Evolutionary conservation across 2,888 invertebrate genomes (phyloP), one percentile per base, ranked within the genome.

Genomic region (Drosophila paucipuncta): DNA sequence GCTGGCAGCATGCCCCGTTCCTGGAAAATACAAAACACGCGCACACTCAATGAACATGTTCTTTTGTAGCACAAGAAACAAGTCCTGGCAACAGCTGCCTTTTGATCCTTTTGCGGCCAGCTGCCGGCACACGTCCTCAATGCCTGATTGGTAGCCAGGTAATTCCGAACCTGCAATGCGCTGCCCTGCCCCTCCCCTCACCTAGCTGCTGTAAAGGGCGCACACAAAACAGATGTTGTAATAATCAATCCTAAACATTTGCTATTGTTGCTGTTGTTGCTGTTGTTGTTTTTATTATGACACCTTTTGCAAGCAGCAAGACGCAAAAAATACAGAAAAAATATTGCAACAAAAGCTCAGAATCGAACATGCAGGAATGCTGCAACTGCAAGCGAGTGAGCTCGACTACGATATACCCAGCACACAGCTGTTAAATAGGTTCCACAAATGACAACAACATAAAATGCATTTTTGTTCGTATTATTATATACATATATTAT

Each of bases 111-210:
- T 73, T 70, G 80, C 70, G 73, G 68, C 70, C 90, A 86, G 85
- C 85, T 88, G 85, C 81, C 70, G 90, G 85, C 85, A 86, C 85
- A 90, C 85, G 86, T 81, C 80, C 35, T 35, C 61, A n/a, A 22
- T 83, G 43, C 31, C n/a, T 59, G 77, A 69, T 72, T 80, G 65
- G 16, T 2, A 53, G 33, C 66, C 84, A 83, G 82, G 82, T 86
- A 76, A 30, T 66, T 53, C 25, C 62, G 18, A 25, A 47, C 47
- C 25, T 47, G 25, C 13, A 16, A 3, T 2, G 18, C 11, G 25
- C 35, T 25, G 16, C 53, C 16, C 10, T 4, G 4, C 22, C 22
- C 52, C 1, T n/a, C 4, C 7, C 1, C 33, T 4, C 4, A 2
- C 9, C 13, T 25, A 50, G 49, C 57, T 63, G 81, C 65, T 30